These are phyloP conservation scores for Melitaea cinxia DNA, from an alignment of 1,140 invertebrate genomes.

Conservation along the genomic window DNA sequence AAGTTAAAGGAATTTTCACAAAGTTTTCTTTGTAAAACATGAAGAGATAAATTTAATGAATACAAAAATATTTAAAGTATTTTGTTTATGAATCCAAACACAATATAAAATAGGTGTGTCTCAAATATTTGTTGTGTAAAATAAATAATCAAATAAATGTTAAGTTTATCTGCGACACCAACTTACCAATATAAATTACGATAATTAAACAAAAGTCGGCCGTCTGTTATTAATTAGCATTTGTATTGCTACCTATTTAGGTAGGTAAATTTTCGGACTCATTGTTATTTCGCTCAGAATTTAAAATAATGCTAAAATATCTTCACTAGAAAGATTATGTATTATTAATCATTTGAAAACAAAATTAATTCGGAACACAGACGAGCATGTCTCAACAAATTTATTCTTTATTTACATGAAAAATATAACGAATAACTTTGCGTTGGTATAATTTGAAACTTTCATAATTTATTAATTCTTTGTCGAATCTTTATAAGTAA, in stretches of 20 bases:
- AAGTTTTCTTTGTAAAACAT: no score
- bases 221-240: background rate
- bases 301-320: background rate
- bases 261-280: background rate
- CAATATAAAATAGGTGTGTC: background rate
- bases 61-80: no score
- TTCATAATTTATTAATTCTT: no score
- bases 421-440: no score
- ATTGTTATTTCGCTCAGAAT: background rate
- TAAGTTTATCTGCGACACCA: background rate
- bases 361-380: background rate
- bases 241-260: no score
- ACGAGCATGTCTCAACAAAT: background rate
- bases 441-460: no score
- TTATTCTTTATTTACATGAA: no score
- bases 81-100: no score
- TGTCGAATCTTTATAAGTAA: no score
- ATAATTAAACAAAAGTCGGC: background rate
- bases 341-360: background rate
- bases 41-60: no score
- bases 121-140: background rate
- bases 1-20: no score
- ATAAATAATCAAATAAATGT: constrained; percentile 5
- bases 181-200: background rate
- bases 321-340: background rate